Evolutionary conservation across 2,888 invertebrate genomes (phyloP), one percentile per base, ranked within the genome.

Genomic region (Pimpla rufipes): DNA sequence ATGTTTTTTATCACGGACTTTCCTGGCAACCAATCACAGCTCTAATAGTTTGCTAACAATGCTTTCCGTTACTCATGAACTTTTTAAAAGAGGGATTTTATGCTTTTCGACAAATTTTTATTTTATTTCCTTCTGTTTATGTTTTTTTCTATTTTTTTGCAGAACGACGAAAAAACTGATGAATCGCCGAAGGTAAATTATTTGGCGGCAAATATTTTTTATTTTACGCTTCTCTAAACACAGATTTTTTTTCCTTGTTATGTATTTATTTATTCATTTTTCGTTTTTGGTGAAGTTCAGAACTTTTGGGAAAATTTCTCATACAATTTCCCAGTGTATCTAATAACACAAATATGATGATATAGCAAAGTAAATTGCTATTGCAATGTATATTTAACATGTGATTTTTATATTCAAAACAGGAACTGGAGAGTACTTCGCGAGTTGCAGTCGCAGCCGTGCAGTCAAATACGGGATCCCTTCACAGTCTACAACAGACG

Each of bases 341-440:
- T 47, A 47, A 47, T 47, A 47, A n/a, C 5, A n/a, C 2, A 7
- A n/a, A 6, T 47, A 47, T 7, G 16, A 18, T 47, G 7, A 1
- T 47, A 16, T 16, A 16, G 16, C 6, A 7, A 47, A 16, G 21
- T 0, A 29, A 29, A 57, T 59, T 37, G 35, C 8, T 3, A 6
- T 37, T 59, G 5, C 37, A 35, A 59, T 37, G 8, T 8, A 6
- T 37, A 1, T 35, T 59, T 37, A 35, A 1, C 16, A 59, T 29
- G 3, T 57, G 8, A 35, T 10, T 59, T 35, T 16, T 35, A 16
- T 35, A 16, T 35, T 77, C 50, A 37, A n/a, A n/a, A 55, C 83
- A 94, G 94, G 94, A 94, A 88, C 86, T 94, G 73, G 93, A 94
- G 70, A 93, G 91, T 76, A 94, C 94, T 66, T 94, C 94, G 68